These are phyloP conservation scores for Acinonyx jubatus DNA, from an alignment of 2,113 vertebrate genomes.

Conservation along the genomic window DNA sequence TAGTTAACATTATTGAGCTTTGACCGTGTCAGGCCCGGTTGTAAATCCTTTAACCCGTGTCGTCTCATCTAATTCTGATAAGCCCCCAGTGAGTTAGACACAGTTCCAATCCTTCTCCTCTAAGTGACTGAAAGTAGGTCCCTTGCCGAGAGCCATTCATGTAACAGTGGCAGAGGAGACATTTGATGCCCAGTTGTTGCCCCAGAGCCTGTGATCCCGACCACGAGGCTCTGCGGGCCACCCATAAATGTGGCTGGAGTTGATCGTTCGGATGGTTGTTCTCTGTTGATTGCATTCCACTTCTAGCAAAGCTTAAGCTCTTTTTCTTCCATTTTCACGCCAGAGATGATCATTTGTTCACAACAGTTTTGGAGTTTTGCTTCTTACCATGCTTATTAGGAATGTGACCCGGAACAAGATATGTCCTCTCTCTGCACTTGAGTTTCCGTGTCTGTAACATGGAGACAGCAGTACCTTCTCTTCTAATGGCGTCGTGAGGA, in stretches of 20 bases:
- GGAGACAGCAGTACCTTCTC: no score
- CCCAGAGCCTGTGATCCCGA: not conserved
- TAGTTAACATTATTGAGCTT: not conserved
- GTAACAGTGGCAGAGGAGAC: not conserved
- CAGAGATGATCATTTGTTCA: not conserved
- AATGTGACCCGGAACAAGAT: not conserved
- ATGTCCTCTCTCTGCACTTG: not conserved
- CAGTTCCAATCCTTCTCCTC: not conserved
- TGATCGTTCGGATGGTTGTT: rapidly evolving
- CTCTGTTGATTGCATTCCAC: not conserved
- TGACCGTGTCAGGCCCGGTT: not conserved
- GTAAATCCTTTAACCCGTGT: not conserved
- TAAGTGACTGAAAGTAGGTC: not conserved
- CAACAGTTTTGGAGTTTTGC: not conserved
- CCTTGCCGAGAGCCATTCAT: not conserved
- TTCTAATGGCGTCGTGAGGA: not conserved
- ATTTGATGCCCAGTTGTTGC: no score
- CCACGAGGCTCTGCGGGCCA: not conserved
- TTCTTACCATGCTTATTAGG: not conserved
- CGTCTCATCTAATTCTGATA: not conserved
- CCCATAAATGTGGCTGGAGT: not conserved
- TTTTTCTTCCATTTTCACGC: not conserved
- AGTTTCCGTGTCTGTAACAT: not conserved
- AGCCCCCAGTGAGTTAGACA: not conserved
- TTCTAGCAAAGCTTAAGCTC: not conserved